Evolutionary conservation across 2,888 invertebrate species (phyloP), one percentile per base, ranked within the genome.

Genomic region (Beris chalybata): DNA sequence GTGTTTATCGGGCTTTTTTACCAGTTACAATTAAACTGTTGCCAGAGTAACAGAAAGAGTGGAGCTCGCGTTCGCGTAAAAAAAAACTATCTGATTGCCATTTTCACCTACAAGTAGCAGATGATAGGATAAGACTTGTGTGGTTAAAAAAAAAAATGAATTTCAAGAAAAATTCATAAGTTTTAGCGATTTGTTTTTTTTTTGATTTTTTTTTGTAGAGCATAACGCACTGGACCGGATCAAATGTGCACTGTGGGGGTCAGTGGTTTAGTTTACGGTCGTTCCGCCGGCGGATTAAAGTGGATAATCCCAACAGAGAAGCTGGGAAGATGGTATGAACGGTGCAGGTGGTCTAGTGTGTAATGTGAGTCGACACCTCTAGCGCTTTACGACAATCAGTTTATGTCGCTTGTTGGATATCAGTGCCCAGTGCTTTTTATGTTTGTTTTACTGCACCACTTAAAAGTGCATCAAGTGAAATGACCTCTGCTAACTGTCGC

Each of bases 21-120:
- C 52, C 52, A 61, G 61, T 61, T 38, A 61, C 61, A 50, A 52
- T 50, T 61, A 61, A 61, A 38, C 61, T 61, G 61, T 61, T 61
- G 61, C 61, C 61, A 50, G 61, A 38, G 61, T 15, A 50, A 45
- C 50, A 3, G 48, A 12, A 15, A 6, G n/a, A n/a, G 13, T 12
- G 48, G n/a, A 48, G 48, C 48, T 15, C 15, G 50, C 3, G 29
- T 11, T 48, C 15, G 48, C 50, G 29, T 4, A 50, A 50, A 50
- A 48, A 50, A 50, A 48, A 44, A 11, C 1, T 38, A 38, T 38
- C 38, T 38, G 38, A 38, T 38, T 38, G 7, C 38, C 5, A 38
- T 38, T 38, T 38, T 9, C 5, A 38, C 38, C 38, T 38, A 38
- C 38, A 38, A 38, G 38, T 38, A 9, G 7, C 38, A 38, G 38